These are phyloP conservation scores for Alexandromys fortis DNA, from an alignment of 2,113 vertebrate species.

Conservation along the genomic window DNA sequence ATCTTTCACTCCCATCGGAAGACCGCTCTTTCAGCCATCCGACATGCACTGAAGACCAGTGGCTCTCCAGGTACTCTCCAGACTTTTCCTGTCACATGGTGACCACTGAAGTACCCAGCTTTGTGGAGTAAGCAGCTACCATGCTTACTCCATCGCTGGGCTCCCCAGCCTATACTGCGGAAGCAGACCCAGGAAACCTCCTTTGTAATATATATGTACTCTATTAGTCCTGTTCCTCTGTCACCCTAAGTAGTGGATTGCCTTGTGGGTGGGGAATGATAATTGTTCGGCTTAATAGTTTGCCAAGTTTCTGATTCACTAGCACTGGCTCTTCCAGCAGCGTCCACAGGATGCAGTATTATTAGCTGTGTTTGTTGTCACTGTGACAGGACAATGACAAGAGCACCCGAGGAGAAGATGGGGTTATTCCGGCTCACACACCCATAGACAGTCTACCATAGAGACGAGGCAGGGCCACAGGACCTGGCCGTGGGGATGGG, in stretches of 20 bases:
- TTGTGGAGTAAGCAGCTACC: not conserved
- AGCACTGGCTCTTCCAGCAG: not conserved
- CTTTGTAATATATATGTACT: not conserved
- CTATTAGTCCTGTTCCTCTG: not conserved
- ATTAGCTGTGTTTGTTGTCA: not conserved
- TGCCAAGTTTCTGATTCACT: slow-evolving; percentile 29
- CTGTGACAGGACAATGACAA: too few relatives aligned
- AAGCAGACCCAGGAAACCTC: not conserved
- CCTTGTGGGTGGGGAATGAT: not conserved
- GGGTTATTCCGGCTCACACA: not conserved
- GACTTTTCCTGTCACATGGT: not conserved
- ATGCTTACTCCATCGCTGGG: not conserved
- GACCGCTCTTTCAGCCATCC: not conserved
- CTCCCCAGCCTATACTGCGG: not conserved
- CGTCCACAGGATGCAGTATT: not conserved
- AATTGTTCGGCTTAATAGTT: not conserved
- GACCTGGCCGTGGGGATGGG: too few relatives aligned
- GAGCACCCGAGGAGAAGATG: too few relatives aligned
- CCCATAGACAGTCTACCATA: not conserved
- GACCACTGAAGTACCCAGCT: too few relatives aligned
- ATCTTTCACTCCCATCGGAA: not conserved
- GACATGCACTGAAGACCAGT: too few relatives aligned
- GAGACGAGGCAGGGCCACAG: too few relatives aligned
- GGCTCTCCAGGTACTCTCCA: not conserved
- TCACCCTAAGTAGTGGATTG: not conserved